phyloP scores from a whole-genome alignment of 2,113 vertebrate genomes.

The Apus apus region DNA sequence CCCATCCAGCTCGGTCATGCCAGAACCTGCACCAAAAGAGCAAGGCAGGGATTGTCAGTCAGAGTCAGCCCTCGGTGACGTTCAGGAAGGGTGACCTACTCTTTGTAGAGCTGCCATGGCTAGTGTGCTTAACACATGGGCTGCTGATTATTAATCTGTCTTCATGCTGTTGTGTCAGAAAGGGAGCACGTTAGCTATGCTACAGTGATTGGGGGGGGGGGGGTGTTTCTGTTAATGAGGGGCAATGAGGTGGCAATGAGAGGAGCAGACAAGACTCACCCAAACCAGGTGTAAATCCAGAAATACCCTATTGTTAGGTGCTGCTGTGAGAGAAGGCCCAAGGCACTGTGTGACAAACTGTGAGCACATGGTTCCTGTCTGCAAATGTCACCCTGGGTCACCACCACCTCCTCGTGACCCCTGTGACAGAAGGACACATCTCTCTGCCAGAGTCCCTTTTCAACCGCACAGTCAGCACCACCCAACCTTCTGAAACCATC shows the following conservation, averaged over 20 bases:
- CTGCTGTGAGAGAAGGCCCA: background rate
- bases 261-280: background rate
- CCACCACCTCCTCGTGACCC: background rate
- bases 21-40: constrained; percentile 84
- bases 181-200: background rate
- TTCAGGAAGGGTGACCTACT: background rate
- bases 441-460: background rate
- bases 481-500: background rate
- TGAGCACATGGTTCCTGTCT: background rate
- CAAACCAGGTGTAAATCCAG: background rate
- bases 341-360: accelerated
- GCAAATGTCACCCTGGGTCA: background rate
- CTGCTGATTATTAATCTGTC: background rate
- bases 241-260: constrained; percentile 32
- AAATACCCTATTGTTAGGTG: background rate
- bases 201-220: background rate
- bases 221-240: constrained; percentile 25
- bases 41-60: background rate
- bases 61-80: background rate
- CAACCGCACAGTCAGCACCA: background rate
- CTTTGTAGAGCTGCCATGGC: background rate
- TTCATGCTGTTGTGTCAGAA: constrained; percentile 1
- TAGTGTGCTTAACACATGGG: background rate
- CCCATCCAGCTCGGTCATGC: constrained; percentile 85
- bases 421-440: accelerated